Conservation (phyloP, 2,797 vertebrate genomes). For the Darevskia nairensis region DNA sequence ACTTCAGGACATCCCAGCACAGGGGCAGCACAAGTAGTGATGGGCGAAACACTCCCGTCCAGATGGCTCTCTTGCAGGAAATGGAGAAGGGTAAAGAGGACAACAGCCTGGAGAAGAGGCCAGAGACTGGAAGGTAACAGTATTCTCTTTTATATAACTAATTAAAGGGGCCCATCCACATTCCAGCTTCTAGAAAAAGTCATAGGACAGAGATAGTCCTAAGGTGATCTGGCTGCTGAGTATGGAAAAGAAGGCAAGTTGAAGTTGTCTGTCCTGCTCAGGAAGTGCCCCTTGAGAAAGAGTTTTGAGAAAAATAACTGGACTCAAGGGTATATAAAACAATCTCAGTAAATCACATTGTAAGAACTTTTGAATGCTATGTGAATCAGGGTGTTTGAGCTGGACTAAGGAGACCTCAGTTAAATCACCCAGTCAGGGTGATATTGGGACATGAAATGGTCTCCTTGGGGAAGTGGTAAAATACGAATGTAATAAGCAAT, state of each 20-base stretch:
- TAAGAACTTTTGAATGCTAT: background rate
- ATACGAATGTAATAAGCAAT: background rate
- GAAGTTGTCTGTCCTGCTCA: background rate
- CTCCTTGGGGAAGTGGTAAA: background rate
- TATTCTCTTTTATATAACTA: background rate
- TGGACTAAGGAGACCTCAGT: background rate
- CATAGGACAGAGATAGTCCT: background rate
- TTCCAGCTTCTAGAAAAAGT: background rate
- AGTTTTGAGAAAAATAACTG: background rate
- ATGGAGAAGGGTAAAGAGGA: constrained; percentile 76
- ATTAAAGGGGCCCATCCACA: background rate
- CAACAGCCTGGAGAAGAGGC: constrained; percentile 71
- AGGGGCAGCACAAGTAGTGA: constrained; percentile 74
- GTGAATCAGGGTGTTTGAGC: background rate
- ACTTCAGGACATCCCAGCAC: constrained; percentile 61
- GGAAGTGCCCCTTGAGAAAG: background rate
- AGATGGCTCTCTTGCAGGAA: constrained; percentile 63
- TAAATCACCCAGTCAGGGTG: too few relatives aligned
- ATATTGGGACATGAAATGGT: background rate
- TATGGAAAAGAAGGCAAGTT: background rate
- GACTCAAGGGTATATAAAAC: too few relatives aligned
- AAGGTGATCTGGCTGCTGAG: background rate
- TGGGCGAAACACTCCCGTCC: constrained; percentile 76
- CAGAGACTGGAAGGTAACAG: constrained; percentile 83
- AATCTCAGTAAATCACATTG: background rate